Base-by-base conservation (phyloP, 2,888 invertebrate genomes). In the Lasioglossum malachurum region DNA sequence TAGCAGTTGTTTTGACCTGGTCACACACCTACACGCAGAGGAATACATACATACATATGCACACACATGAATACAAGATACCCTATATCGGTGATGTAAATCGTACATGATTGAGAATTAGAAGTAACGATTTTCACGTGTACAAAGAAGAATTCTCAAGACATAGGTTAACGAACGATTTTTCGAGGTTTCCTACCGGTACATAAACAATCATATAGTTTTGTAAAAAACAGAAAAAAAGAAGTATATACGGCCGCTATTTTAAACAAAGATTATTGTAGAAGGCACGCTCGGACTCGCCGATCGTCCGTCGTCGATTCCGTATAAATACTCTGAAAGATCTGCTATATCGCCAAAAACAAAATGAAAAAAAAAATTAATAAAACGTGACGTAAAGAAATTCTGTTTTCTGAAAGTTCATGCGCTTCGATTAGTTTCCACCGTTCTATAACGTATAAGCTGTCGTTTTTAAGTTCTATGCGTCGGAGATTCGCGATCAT, bases 161-260 rank as follows among this genome's bases (percentile, higher is more conserved):
- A 64, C 67, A 72, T 80, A 82, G 71, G 49, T 74, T 81, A 69
- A 75, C 74, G 73, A 87, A 78, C 77, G 86, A 83, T 80, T 79
- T 64, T 89, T 88, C 80, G 82, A 80, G 78, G 69, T 84, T 82
- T 88, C 81, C 81, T 91, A 85, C 84, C 75, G 69, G 84, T 82
- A 84, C 60, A 74, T 53, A 67, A 86, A 82, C 81, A 82, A 84
- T 85, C 82, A 79, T 80, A 79, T 90, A 89, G 64, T 82, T 91
- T 88, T 91, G 53, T 83, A 89, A 71, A 72, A 77, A 69, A 71
- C 73, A 74, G 72, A 78, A 71, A 78, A 27, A 60, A n/a, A 41
- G 27, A 49, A 12, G 74, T 27, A 41, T 87, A 83, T 87, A 83
- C 75, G 83, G 72, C 75, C 69, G 76, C 82, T 87, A 46, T 76